Evolutionary conservation across 2,888 invertebrate species (phyloP), one percentile per base, ranked within the genome.

Genomic region (Geotrupes spiniger): DNA sequence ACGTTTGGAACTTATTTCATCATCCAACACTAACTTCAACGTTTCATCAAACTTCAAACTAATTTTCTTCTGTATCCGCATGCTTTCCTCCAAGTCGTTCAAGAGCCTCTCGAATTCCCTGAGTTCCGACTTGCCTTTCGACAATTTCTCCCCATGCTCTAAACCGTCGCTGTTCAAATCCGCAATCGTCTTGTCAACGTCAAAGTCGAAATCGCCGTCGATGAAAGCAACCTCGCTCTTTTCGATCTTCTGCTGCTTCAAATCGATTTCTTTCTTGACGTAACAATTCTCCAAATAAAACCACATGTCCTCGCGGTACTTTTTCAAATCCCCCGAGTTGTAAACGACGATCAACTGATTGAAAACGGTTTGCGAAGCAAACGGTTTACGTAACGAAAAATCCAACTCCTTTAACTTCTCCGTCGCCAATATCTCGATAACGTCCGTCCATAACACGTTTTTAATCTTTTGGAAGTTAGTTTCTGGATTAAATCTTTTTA

Each of bases 291-390:
- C 62, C 6, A 71, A 42, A 63, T 81, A 82, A 71, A 84, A 77
- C 85, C 85, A 85, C 28, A 80, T 74, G 11, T 74, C 69, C 48
- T 71, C 75, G 15, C 75, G 69, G 63, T 78, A 83, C 39, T 77
- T 71, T 50, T 76, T 73, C 45, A 85, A 65, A 38, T 73, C 72
- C 42, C 76, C 68, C 58, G 71, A 76, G 49, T 82, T 75, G 62
- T 85, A 85, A 39, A 84, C 75, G 1, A 81, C 81, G 15, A 72
- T 53, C 10, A 65, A 59, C 42, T 70, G 61, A 40, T 66, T 60
- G 52, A 65, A 69, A 51, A 63, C 46, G 2, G 66, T 63, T 39
- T 63, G 59, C 2, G 61, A 59, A 37, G 58, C 57, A 50, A 68
- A 66, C 10, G 59, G 52, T 1, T 61, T 62, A 3, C 56, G 52